Evolutionary conservation across 2,113 vertebrate genomes (phyloP).

Genomic region (Gasterosteus nipponicus): DNA sequence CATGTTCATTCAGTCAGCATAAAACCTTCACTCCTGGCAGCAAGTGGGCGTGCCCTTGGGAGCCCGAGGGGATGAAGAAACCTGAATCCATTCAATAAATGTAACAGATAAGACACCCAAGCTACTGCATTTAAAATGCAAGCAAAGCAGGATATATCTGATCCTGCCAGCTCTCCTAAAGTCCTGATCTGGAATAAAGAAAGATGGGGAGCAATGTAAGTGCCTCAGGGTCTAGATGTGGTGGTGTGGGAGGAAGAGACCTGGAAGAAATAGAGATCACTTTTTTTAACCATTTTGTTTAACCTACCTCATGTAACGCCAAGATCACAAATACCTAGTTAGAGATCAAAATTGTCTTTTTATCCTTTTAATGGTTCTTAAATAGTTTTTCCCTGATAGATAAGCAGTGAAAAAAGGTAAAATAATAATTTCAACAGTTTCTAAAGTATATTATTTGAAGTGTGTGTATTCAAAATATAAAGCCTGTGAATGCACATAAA

Average conservation of each 20-base stretch:
- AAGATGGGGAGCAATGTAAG: slow-evolving; percentile 45
- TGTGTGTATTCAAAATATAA: background rate
- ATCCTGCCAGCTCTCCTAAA: slow-evolving; percentile 72
- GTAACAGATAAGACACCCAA: slow-evolving; percentile 68
- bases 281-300: slow-evolving; percentile 52
- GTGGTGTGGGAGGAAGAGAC: slow-evolving; percentile 17
- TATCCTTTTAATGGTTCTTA: slow-evolving; percentile 8
- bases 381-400: background rate
- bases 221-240: slow-evolving; percentile 34
- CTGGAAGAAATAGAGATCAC: slow-evolving; percentile 30
- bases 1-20: slow-evolving; percentile 74
- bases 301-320: slow-evolving; percentile 29
- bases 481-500: background rate
- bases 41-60: slow-evolving; percentile 51
- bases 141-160: slow-evolving; percentile 72
- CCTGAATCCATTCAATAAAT: slow-evolving; percentile 75
- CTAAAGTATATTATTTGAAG: background rate
- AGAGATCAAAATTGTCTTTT: slow-evolving; percentile 24
- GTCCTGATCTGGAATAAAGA: slow-evolving; percentile 70
- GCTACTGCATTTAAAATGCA: slow-evolving; percentile 71
- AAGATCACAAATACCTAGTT: slow-evolving; percentile 15
- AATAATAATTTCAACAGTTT: background rate
- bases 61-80: slow-evolving; percentile 64
- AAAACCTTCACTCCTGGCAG: slow-evolving; percentile 56
- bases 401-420: background rate